Conservation (phyloP, 2,888 invertebrate genomes). For the Dryobota labecula region DNA sequence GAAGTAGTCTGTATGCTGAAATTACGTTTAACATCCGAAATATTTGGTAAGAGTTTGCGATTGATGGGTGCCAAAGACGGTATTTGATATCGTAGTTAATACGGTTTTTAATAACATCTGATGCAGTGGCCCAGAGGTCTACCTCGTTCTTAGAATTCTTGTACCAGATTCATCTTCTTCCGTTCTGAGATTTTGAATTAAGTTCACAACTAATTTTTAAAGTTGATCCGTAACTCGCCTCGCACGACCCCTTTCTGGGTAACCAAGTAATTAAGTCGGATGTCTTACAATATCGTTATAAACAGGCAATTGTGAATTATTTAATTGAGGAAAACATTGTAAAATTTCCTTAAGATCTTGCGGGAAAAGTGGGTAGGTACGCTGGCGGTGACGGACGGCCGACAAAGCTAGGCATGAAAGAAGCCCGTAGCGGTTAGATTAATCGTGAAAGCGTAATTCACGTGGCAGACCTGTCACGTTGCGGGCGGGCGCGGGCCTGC, state of each 20-base stretch:
- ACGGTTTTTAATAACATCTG: background rate
- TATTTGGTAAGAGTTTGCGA: background rate
- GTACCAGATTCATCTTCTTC: background rate
- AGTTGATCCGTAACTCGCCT: background rate
- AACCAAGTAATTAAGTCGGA: conserved; percentile 49
- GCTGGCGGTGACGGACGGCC: conserved; percentile 55
- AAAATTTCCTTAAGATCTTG: conserved; percentile 52
- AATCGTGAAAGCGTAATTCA: conserved; percentile 68
- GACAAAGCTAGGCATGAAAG: conserved; percentile 61
- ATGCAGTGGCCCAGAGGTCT: background rate
- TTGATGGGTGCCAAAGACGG: background rate
- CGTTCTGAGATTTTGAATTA: background rate
- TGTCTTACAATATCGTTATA: conserved; percentile 48
- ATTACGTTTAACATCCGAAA: background rate
- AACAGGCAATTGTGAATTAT: conserved; percentile 42
- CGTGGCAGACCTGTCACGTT: conserved; percentile 73
- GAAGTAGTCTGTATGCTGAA: background rate
- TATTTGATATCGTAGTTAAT: background rate
- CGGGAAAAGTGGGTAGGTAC: conserved; percentile 34
- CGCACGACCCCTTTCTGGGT: conserved; percentile 12
- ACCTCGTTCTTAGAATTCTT: background rate
- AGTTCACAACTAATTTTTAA: conserved; percentile 8
- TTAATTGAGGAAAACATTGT: conserved; percentile 46
- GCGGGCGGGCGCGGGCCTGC: conserved; percentile 62
- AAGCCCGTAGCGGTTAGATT: conserved; percentile 67